These are phyloP conservation scores for Epicampocera succincta DNA, from an alignment of 2,888 invertebrate genomes.

Conservation along the genomic window DNA sequence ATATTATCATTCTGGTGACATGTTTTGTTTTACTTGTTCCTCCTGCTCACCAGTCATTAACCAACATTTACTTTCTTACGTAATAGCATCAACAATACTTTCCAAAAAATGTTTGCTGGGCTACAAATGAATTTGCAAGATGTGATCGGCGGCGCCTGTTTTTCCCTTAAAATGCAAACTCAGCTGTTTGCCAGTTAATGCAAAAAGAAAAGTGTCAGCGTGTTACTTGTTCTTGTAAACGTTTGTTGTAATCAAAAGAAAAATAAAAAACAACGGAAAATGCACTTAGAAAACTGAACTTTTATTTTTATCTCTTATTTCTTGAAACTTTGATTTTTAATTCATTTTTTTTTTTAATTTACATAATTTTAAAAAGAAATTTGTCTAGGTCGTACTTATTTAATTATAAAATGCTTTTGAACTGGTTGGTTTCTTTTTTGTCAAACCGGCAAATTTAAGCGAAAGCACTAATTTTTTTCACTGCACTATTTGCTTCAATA, in stretches of 20 bases:
- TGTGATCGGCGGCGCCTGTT: neutral
- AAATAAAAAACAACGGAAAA: conserved; percentile 37
- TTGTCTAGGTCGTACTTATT: conserved; percentile 1
- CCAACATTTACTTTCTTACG: too few relatives aligned
- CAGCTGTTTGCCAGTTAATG: neutral
- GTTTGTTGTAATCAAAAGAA: conserved; percentile 43
- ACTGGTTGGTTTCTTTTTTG: too few relatives aligned
- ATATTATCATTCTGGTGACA: too few relatives aligned
- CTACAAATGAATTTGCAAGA: neutral
- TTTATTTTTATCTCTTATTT: conserved; percentile 3
- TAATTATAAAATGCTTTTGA: too few relatives aligned
- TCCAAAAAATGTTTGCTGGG: conserved; percentile 41
- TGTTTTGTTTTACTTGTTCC: too few relatives aligned
- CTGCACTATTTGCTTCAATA: conserved; percentile 7
- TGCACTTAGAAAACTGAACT: neutral
- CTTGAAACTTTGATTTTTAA: conserved; percentile 25
- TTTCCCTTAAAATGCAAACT: neutral
- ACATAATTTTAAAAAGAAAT: conserved; percentile 15
- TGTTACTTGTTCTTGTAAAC: conserved; percentile 38
- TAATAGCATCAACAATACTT: neutral
- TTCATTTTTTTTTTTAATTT: neutral
- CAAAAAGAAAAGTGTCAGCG: conserved; percentile 3
- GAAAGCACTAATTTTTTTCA: conserved; percentile 21
- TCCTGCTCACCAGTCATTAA: too few relatives aligned
- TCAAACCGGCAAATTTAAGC: conserved; percentile 9